phyloP scores from a whole-genome alignment of 1,140 invertebrate genomes.

The Leptopilina boulardi region DNA sequence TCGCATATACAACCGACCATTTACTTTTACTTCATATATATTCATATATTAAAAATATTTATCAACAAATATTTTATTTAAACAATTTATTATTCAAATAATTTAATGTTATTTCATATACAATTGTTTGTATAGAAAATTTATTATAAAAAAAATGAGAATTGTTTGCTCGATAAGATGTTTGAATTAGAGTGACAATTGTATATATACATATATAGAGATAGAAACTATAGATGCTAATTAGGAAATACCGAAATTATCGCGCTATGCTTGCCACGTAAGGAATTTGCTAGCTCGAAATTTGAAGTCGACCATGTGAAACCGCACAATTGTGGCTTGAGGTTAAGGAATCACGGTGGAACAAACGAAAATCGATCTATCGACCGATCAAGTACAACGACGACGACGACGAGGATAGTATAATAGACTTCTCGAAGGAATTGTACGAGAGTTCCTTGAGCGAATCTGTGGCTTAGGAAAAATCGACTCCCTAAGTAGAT shows the following conservation, averaged over 20 bases:
- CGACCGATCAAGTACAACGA: slow-evolving; percentile 15
- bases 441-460: slow-evolving; percentile 19
- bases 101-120: too few relatives aligned
- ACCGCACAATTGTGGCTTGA: slow-evolving; percentile 49
- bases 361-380: slow-evolving; percentile 42
- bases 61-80: too few relatives aligned
- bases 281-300: slow-evolving; percentile 47
- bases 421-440: slow-evolving; percentile 39
- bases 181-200: neutral
- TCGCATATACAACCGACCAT: neutral
- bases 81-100: too few relatives aligned
- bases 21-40: neutral
- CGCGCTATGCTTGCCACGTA: slow-evolving; percentile 48
- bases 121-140: too few relatives aligned
- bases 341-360: slow-evolving; percentile 48
- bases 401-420: slow-evolving; percentile 21
- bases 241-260: slow-evolving; percentile 55
- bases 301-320: slow-evolving; percentile 36
- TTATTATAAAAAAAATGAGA: too few relatives aligned
- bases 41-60: too few relatives aligned
- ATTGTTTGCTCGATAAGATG: neutral
- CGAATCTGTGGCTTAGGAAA: slow-evolving; percentile 19
- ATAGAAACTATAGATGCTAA: slow-evolving; percentile 44
- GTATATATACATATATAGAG: too few relatives aligned
- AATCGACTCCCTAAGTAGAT: slow-evolving; percentile 42